Percentiles rank a stretch among this genome's conserved stretches.
Conservation (phyloP, 2,797 vertebrate genomes). For the Loriculus beryllinus region DNA sequence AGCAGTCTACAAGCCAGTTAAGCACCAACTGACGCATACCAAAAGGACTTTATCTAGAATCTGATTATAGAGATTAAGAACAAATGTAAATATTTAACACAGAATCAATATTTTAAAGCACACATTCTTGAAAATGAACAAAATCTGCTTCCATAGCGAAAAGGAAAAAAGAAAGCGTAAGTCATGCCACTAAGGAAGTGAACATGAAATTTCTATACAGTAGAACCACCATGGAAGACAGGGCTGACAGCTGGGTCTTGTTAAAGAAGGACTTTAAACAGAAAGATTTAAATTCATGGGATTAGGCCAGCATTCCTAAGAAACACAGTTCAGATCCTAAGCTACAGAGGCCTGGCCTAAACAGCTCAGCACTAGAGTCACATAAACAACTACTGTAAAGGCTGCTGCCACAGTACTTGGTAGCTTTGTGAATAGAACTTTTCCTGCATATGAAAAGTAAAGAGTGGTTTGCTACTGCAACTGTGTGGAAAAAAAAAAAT, state of each 20-base stretch:
- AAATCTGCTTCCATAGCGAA: not conserved
- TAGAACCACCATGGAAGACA: not conserved
- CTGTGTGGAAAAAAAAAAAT: not conserved
- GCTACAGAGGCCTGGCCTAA: not conserved
- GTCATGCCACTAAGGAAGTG: not conserved
- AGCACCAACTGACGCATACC: not conserved
- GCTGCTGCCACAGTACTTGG: not conserved
- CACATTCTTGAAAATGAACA: not conserved
- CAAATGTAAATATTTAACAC: slow-evolving; percentile 16
- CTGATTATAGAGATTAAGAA: not conserved
- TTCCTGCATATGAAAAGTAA: not conserved
- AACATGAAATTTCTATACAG: not conserved
- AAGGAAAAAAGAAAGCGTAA: not conserved
- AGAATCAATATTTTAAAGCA: not conserved
- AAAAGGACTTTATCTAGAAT: not conserved
- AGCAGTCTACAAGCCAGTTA: not conserved
- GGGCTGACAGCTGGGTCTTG: not conserved
- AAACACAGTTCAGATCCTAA: not conserved
- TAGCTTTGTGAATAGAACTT: not conserved
- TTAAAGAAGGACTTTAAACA: slow-evolving; percentile 21
- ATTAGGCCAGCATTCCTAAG: slow-evolving; percentile 9
- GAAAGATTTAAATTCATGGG: slow-evolving; percentile 19
- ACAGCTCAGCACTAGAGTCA: slow-evolving; percentile 12
- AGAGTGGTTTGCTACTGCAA: not conserved
- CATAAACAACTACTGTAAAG: slow-evolving; percentile 14